These are phyloP conservation scores for Paracyclopina nana DNA, from an alignment of 1,140 invertebrate species.

Conservation along the genomic window DNA sequence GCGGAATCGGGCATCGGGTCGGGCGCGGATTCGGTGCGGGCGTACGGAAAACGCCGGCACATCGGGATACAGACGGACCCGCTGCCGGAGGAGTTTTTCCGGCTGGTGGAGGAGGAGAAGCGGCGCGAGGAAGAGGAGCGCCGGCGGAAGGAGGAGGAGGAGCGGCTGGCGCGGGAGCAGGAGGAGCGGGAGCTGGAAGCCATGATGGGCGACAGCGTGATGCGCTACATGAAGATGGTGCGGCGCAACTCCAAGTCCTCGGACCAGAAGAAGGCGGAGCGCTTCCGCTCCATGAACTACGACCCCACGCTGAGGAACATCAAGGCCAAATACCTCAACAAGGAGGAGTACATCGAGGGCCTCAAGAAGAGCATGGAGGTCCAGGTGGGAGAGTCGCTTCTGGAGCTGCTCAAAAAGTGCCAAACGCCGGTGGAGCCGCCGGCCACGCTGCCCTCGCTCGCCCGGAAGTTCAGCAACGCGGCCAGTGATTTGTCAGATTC, in stretches of 20 bases:
- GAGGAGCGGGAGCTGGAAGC: conserved; percentile 17
- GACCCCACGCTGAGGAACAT: conserved; percentile 62
- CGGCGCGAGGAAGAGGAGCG: conserved; percentile 25
- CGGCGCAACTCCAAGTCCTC: conserved; percentile 26
- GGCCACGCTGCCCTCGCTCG: not conserved
- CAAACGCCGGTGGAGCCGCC: conserved; percentile 14
- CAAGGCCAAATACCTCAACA: conserved; percentile 40
- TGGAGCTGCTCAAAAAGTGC: conserved; percentile 19
- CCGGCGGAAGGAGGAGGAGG: conserved; percentile 1
- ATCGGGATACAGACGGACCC: conserved; percentile 18
- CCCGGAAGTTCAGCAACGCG: conserved; percentile 8
- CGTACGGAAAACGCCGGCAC: not conserved
- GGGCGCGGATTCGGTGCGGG: conserved; percentile 6
- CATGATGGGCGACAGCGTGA: conserved; percentile 17
- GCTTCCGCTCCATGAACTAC: conserved; percentile 69
- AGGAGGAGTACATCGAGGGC: conserved; percentile 20
- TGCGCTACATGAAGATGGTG: conserved; percentile 17
- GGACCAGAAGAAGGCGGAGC: conserved; percentile 46
- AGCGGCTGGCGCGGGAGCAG: conserved; percentile 17
- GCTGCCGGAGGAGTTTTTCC: conserved; percentile 15
- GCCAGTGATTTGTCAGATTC: conserved; percentile 13
- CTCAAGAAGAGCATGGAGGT: conserved; percentile 20
- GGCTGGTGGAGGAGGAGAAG: conserved; percentile 8
- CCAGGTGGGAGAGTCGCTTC: conserved; percentile 21
- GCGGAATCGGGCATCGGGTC: conserved; percentile 15